Conservation (phyloP, 2,888 invertebrate genomes). For the Disparrhopalites patrizii region DNA sequence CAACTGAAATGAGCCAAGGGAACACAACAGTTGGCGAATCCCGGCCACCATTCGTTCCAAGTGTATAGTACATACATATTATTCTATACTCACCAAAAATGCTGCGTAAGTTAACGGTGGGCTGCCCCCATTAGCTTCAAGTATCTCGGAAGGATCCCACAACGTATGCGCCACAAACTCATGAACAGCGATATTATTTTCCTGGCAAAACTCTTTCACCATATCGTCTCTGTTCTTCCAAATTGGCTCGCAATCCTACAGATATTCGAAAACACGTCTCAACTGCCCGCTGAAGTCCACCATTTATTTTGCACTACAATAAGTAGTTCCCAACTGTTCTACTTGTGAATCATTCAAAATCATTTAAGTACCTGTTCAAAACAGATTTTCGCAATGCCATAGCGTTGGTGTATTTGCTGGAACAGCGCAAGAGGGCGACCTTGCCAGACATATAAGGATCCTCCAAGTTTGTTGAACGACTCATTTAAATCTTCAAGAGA, state of each 20-base stretch:
- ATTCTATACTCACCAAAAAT: slow-evolving; percentile 58
- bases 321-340: too few relatives aligned
- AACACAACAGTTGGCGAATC: too few relatives aligned
- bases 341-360: too few relatives aligned
- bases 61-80: neutral
- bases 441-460: slow-evolving; percentile 59
- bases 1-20: too few relatives aligned
- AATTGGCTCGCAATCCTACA: slow-evolving; percentile 68
- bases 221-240: slow-evolving; percentile 62
- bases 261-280: too few relatives aligned
- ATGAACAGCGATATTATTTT: slow-evolving; percentile 57
- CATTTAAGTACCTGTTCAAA: slow-evolving; percentile 52
- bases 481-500: slow-evolving; percentile 62
- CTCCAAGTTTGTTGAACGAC: slow-evolving; percentile 58
- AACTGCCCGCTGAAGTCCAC: too few relatives aligned
- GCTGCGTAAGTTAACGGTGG: slow-evolving; percentile 69
- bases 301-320: too few relatives aligned
- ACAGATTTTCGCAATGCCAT: slow-evolving; percentile 54
- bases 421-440: slow-evolving; percentile 62
- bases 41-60: too few relatives aligned
- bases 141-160: slow-evolving; percentile 65
- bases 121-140: slow-evolving; percentile 65
- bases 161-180: slow-evolving; percentile 68
- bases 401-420: slow-evolving; percentile 59
- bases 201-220: slow-evolving; percentile 58